Conservation (phyloP, 2,797 vertebrate species). For the Hippopotamyrus pictus region DNA sequence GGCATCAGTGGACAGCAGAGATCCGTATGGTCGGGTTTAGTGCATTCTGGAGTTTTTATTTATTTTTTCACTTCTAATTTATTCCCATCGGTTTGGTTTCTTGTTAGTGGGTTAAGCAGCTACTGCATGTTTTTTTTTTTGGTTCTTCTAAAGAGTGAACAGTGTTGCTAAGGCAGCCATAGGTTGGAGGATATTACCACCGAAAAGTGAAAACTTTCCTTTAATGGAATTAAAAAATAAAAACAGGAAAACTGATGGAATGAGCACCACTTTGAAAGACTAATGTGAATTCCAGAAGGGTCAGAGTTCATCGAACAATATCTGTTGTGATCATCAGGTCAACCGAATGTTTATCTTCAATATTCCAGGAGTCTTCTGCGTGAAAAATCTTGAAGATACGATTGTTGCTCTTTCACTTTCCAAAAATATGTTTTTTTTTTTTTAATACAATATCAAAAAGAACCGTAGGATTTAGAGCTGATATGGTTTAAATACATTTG, state of each 20-base stretch:
- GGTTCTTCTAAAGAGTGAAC: not conserved
- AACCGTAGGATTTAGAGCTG: not conserved
- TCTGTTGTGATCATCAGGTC: not conserved
- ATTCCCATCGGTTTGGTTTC: not conserved
- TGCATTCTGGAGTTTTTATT: slow-evolving; percentile 27
- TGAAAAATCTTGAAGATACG: not conserved
- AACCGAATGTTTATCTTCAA: not conserved
- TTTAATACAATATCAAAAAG: not conserved
- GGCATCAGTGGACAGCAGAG: not conserved
- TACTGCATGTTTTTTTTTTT: slow-evolving; percentile 11
- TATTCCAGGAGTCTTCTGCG: not conserved
- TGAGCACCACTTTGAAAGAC: not conserved
- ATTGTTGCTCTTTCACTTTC: not conserved
- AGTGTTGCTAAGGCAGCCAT: not conserved
- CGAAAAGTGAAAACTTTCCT: not conserved
- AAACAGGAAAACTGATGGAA: not conserved
- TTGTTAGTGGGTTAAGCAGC: not conserved
- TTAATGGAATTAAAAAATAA: not conserved
- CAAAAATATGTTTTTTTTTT: not conserved
- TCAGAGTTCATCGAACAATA: not conserved
- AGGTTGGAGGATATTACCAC: not conserved
- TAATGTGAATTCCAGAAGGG: not conserved
- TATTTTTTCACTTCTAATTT: slow-evolving; percentile 25
- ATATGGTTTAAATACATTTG: not conserved
- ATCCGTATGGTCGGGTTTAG: not conserved